These are phyloP conservation scores for Parazoanthus darwini DNA, from an alignment of 92 coral and sea anemone genomes.

Conservation along the genomic window DNA sequence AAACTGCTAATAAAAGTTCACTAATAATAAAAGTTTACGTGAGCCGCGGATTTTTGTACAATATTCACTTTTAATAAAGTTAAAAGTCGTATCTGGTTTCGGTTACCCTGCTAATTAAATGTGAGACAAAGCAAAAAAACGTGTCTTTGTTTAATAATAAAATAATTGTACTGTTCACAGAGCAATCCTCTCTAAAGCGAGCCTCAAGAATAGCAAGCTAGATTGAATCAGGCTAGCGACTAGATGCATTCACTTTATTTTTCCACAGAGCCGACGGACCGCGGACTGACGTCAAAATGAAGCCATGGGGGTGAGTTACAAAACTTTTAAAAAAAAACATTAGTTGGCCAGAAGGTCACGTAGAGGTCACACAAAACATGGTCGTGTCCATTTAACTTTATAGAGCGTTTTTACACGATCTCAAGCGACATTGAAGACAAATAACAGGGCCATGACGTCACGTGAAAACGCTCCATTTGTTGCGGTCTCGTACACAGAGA, in stretches of 20 bases:
- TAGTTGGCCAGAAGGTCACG: neutral
- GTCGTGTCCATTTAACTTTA: too few species aligned
- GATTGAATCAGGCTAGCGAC: neutral
- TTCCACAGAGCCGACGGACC: slow-evolving; percentile 20
- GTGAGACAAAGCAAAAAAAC: neutral
- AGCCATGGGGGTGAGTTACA: slow-evolving; percentile 3
- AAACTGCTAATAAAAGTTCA: too few species aligned
- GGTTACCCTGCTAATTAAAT: neutral
- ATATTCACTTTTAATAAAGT: too few species aligned
- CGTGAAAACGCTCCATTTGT: too few species aligned
- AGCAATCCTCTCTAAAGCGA: neutral
- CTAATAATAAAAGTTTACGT: too few species aligned
- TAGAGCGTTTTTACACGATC: too few species aligned
- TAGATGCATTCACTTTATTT: neutral
- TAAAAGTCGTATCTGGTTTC: neutral
- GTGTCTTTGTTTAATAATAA: too few species aligned
- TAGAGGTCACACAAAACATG: neutral
- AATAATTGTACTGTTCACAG: neutral
- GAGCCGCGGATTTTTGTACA: too few species aligned
- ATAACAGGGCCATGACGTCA: too few species aligned
- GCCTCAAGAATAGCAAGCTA: neutral
- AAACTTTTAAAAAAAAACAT: too few species aligned
- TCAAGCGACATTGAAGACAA: too few species aligned
- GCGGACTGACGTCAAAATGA: slow-evolving; percentile 27
- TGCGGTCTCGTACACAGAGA: too few species aligned